A percentile compares a stretch with the other conserved stretches of the same genome.
phyloP scores from a whole-genome alignment of 2,888 invertebrate species.

The Papilio protenor region DNA sequence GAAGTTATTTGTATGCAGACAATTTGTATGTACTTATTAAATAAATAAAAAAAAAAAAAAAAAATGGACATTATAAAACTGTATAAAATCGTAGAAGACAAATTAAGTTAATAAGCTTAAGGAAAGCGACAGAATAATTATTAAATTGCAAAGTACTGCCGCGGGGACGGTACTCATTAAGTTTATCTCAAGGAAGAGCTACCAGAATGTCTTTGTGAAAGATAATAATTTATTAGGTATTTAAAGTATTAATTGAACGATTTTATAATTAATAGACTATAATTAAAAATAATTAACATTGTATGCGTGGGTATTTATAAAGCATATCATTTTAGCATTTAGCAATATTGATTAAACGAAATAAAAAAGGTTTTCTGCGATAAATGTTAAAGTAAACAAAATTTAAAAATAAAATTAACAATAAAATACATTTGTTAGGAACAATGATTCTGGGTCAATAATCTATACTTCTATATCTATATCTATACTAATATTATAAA shows the following conservation, averaged over 20 bases:
- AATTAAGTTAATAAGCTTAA: slow-evolving; percentile 47
- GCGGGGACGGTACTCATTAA: slow-evolving; percentile 29
- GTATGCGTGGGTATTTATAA: too few relatives aligned
- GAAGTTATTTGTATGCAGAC: too few relatives aligned
- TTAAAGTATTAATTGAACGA: not conserved
- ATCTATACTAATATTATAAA: too few relatives aligned
- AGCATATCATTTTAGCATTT: too few relatives aligned
- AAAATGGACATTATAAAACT: not conserved
- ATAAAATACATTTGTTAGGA: too few relatives aligned
- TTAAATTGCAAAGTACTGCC: slow-evolving; percentile 49
- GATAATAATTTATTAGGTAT: slow-evolving; percentile 2
- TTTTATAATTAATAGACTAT: not conserved
- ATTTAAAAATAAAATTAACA: too few relatives aligned
- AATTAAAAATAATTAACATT: not conserved
- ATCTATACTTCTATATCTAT: too few relatives aligned
- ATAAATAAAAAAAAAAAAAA: too few relatives aligned
- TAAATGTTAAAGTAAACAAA: too few relatives aligned
- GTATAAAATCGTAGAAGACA: not conserved
- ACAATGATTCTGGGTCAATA: not conserved
- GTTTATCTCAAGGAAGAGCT: slow-evolving; percentile 5
- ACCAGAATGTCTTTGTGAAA: slow-evolving; percentile 14
- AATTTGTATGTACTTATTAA: too few relatives aligned
- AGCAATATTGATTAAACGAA: too few relatives aligned
- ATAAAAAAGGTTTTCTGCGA: too few relatives aligned
- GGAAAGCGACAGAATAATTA: slow-evolving; percentile 49